A percentile compares a stretch with the other conserved stretches of the same genome.
Conservation (phyloP, 64 coral and sea anemone genomes). For the Montipora efflorescens region DNA sequence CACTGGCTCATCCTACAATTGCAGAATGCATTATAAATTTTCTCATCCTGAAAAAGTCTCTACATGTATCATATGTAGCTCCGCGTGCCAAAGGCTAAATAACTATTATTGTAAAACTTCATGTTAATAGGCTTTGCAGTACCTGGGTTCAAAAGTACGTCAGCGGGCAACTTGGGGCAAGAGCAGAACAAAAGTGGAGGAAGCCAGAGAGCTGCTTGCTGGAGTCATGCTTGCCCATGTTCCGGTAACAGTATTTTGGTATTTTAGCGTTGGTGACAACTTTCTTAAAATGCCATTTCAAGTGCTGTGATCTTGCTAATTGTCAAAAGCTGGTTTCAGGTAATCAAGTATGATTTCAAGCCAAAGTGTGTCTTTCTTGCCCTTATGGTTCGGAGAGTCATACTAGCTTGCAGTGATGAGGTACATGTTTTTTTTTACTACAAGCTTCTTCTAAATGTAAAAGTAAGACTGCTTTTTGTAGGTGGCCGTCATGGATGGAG, state of each 20-base stretch:
- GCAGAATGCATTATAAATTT: no score
- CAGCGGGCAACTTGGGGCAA: constrained; percentile 92
- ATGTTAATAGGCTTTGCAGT: constrained; percentile 74
- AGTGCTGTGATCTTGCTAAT: not conserved
- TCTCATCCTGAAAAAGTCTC: no score
- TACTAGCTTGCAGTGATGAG: constrained; percentile 83
- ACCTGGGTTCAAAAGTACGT: constrained; percentile 92
- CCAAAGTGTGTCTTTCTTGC: constrained; percentile 95
- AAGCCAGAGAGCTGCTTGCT: constrained; percentile 92
- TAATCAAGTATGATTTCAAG: constrained; percentile 92
- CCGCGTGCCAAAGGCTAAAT: no score
- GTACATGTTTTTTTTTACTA: constrained; percentile 13
- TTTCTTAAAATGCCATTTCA: not conserved
- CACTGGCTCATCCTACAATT: no score
- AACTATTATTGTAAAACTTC: not conserved
- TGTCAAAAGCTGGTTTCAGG: constrained; percentile 51
- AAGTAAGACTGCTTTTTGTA: no score
- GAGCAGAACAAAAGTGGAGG: constrained; percentile 93
- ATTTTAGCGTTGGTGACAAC: not conserved
- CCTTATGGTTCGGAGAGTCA: constrained; percentile 93
- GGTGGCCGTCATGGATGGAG: no score
- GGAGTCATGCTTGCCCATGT: constrained; percentile 92
- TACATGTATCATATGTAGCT: no score
- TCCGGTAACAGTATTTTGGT: constrained; percentile 50
- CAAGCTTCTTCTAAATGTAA: no score